Evolutionary conservation across 35 echinoderm and acorn worm genomes (phyloP).

Genomic region (Strongylocentrotus purpuratus): DNA sequence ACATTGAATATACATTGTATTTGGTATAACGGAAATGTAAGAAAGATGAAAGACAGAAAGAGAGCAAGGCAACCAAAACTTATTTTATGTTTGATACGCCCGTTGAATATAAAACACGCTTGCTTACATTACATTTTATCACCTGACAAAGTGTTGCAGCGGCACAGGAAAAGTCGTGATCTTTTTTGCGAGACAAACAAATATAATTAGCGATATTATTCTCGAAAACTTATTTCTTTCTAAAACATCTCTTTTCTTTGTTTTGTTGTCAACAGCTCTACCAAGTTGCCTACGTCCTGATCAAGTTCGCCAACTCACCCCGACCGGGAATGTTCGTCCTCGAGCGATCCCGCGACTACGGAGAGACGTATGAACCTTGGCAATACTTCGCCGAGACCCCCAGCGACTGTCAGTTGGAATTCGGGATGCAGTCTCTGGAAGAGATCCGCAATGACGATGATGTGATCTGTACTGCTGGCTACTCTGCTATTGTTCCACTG

Average conservation of each 20-base stretch:
- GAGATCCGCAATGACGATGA: constrained; percentile 78
- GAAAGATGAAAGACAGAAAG: no score
- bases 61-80: neutral
- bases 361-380: constrained; percentile 84
- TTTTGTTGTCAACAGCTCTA: constrained; percentile 71
- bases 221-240: no score
- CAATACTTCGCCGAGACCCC: constrained; percentile 95
- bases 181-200: no score
- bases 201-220: no score
- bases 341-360: constrained; percentile 88
- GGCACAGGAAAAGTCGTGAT: no score
- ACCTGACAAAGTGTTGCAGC: no score
- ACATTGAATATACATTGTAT: no score
- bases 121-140: no score
- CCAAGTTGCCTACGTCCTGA: constrained; percentile 94
- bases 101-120: no score
- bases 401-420: constrained; percentile 72
- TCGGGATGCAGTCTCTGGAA: constrained; percentile 80
- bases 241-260: constrained; percentile 19
- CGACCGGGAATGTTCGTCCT: constrained; percentile 88
- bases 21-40: no score
- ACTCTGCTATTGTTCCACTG: constrained; percentile 93
- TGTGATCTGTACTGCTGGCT: constrained; percentile 93
- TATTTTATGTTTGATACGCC: no score
- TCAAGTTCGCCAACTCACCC: constrained; percentile 96